Evolutionary conservation across 1,140 invertebrate species (phyloP), one percentile per base, ranked within the genome.

Genomic region (Lepidostoma basale): DNA sequence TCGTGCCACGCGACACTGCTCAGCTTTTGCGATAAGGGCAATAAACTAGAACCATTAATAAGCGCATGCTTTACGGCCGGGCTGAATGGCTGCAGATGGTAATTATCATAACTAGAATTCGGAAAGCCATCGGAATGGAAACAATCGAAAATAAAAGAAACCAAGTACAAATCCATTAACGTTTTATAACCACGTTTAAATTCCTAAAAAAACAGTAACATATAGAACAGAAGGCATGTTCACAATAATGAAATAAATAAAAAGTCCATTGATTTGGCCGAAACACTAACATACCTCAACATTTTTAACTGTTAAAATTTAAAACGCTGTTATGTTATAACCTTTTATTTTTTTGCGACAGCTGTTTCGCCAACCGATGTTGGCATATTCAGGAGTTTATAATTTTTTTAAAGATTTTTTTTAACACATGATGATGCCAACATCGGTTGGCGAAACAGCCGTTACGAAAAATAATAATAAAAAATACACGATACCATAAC

Each of bases 1-100:
- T 59, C 36, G 40, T 39, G 54, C 30, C 54, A 59, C 54, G 54
- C 54, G 54, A 59, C 54, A 59, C 9, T 39, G 54, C 25, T 8
- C 54, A 59, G 54, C 54, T 59, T 59, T 59, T 4, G 42, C 18
- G 54, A 59, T 59, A 59, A 59, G 54, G 54, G 54, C 22, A 40
- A 59, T 40, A 59, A 59, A 59, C 30, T 59, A 59, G 14, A 39
- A 59, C 30, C 30, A 39, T 39, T 23, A 59, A 20, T 39, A 28
- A 23, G 54, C 12, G 30, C 54, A 59, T 59, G n/a, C 14, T 40
- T 59, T 39, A 39, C 23, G 54, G 45, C 45, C 25, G 45, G 49
- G 30, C 22, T n/a, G 16, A 39, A 59, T 16, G 36, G 40, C 33
- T 59, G 54, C 54, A 39, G 18, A 59, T 59, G 54, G 30, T 39